phyloP scores from a whole-genome alignment of 2,113 vertebrate genomes.

The Tiliqua scincoides region DNA sequence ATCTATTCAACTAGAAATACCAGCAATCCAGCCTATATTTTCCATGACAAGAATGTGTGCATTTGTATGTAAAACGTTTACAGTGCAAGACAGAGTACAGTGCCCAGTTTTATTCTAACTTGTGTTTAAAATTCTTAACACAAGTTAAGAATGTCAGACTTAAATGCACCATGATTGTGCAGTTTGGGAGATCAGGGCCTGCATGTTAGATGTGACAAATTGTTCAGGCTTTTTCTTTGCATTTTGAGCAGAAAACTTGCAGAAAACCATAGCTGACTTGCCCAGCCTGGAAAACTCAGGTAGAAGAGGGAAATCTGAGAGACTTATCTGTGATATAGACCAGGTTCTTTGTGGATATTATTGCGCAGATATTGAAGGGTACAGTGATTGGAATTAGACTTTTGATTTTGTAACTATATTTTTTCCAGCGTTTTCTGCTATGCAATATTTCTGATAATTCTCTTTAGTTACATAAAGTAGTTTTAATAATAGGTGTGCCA shows the following conservation, averaged over 20 bases:
- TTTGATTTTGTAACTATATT: neutral
- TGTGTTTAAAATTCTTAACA: neutral
- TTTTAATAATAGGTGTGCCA: neutral
- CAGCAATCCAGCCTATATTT: neutral
- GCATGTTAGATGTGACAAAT: neutral
- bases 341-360: constrained; percentile 31
- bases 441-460: neutral
- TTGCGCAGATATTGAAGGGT: constrained; percentile 49
- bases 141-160: neutral
- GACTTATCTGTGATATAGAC: constrained; percentile 42
- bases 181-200: constrained; percentile 12
- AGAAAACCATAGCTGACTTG: constrained; percentile 24
- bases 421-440: constrained; percentile 6
- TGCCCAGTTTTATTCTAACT: neutral
- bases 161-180: neutral
- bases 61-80: no score
- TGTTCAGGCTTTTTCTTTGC: constrained; percentile 1
- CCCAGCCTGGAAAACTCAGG: neutral
- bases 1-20: neutral
- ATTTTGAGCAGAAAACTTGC: constrained; percentile 28
- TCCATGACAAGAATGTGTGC: neutral
- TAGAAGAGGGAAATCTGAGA: neutral
- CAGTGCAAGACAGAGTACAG: no score
- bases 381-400: constrained; percentile 41
- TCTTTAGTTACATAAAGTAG: neutral